Base-by-base conservation (phyloP, 2,888 invertebrate species). In the Dasypolia templi region DNA sequence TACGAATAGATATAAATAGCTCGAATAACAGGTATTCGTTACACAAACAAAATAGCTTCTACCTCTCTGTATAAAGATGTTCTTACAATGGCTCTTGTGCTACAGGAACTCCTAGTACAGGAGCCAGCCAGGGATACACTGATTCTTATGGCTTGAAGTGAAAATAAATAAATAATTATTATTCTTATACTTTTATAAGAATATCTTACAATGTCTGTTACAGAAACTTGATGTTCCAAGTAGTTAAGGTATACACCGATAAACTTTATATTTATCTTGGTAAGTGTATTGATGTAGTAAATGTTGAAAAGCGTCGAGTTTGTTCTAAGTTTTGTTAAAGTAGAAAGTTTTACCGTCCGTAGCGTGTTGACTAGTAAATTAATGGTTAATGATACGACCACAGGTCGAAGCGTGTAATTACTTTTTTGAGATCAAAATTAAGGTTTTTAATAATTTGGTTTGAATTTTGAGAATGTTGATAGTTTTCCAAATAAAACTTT, bases 241-340 rank as follows among this genome's bases (percentile, higher is more conserved):
- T 46, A 63, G 58, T 46, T 55, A 69, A 71, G 51, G 44, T 53
- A 61, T 63, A 81, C 65, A 75, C 58, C 56, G 42, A 85, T 84
- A 77, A 82, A 71, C 72, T 79, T 76, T 79, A 76, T 77, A 75
- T 86, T 85, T 84, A 80, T 75, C 76, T 85, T 85, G 62, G 56
- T 82, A 84, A 86, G 82, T 76, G 80, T 73, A 82, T 85, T 84
- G 86, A 72, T 77, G 64, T 80, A 75, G 75, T 77, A 59, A 72
- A 76, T 78, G 80, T 75, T 56, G 62, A 35, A n/a, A 69, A 71
- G 82, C 82, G 70, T 72, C 64, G 22, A 76, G 70, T 84, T 75
- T 56, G 75, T 73, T 53, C 66, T 77, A 53, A 73, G 75, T 79
- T 85, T 79, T 49, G 63, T 74, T 65, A 19, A 74, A 79, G 75